These are phyloP conservation scores for Chionodraco myersi DNA, from an alignment of 2,113 vertebrate species.

Conservation along the genomic window DNA sequence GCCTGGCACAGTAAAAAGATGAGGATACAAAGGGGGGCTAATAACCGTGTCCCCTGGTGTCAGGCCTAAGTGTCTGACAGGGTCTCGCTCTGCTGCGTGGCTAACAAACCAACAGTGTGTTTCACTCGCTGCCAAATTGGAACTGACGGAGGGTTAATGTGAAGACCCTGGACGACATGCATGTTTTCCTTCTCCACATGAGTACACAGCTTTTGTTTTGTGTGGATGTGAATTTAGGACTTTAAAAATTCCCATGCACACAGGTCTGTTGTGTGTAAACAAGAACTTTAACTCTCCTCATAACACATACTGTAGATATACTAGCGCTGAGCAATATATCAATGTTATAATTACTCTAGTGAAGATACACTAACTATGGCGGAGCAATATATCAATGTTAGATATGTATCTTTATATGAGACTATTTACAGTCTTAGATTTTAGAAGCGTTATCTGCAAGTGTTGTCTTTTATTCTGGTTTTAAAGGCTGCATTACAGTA, in stretches of 20 bases:
- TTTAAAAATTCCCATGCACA: too few species aligned
- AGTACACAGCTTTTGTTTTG: slow-evolving; percentile 9
- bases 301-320: neutral
- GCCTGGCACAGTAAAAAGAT: slow-evolving; percentile 34
- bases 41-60: slow-evolving; percentile 47
- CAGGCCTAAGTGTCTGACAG: slow-evolving; percentile 46
- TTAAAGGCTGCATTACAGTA: too few species aligned
- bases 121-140: slow-evolving; percentile 44
- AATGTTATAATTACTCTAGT: too few species aligned
- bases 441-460: too few species aligned
- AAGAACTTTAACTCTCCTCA: neutral
- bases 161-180: slow-evolving; percentile 1
- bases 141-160: slow-evolving; percentile 30
- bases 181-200: neutral
- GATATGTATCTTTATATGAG: too few species aligned
- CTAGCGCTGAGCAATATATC: neutral
- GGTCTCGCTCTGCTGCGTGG: slow-evolving; percentile 42
- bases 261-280: too few species aligned
- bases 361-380: too few species aligned
- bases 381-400: too few species aligned
- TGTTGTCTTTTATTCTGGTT: too few species aligned
- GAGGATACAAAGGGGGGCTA: slow-evolving; percentile 43
- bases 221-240: neutral
- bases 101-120: slow-evolving; percentile 45
- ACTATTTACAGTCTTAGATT: too few species aligned